These are phyloP conservation scores for Malurus elegans DNA, from an alignment of 2,113 vertebrate genomes.

Conservation along the genomic window DNA sequence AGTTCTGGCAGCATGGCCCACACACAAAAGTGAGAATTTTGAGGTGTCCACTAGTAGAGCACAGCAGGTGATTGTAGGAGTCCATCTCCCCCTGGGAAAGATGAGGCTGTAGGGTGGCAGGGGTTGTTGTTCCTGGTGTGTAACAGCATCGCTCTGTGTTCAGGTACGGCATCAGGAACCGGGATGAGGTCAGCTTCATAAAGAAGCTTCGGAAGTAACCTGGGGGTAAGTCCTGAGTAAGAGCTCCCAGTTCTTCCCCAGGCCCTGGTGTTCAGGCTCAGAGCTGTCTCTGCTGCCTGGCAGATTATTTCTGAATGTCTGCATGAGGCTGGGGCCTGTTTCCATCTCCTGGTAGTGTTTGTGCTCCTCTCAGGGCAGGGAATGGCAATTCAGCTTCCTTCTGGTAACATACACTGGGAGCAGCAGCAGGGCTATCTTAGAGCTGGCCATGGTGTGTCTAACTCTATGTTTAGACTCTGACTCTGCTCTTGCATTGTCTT, in stretches of 20 bases:
- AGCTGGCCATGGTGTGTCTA: neutral
- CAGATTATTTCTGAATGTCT: neutral
- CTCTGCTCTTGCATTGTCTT: neutral
- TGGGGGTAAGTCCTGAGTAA: neutral
- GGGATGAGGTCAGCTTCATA: constrained; percentile 93
- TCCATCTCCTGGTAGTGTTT: neutral
- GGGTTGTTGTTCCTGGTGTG: neutral
- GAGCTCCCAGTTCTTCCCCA: neutral
- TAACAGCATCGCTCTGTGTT: neutral
- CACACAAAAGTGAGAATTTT: neutral
- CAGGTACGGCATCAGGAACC: constrained; percentile 92
- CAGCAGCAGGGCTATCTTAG: neutral
- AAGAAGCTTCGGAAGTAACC: constrained; percentile 85
- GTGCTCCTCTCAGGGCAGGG: neutral
- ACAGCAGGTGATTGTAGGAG: fast-evolving
- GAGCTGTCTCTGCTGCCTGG: neutral
- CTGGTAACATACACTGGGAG: neutral
- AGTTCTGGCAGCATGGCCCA: neutral
- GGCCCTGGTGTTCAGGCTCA: neutral
- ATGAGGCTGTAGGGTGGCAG: neutral
- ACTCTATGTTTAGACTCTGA: neutral
- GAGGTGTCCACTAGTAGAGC: neutral
- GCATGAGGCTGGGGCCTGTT: fast-evolving
- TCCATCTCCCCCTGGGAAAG: neutral
- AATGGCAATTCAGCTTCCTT: neutral